Base-by-base conservation (phyloP, 2,888 invertebrate genomes). In the Hemicrepidius hirtus region DNA sequence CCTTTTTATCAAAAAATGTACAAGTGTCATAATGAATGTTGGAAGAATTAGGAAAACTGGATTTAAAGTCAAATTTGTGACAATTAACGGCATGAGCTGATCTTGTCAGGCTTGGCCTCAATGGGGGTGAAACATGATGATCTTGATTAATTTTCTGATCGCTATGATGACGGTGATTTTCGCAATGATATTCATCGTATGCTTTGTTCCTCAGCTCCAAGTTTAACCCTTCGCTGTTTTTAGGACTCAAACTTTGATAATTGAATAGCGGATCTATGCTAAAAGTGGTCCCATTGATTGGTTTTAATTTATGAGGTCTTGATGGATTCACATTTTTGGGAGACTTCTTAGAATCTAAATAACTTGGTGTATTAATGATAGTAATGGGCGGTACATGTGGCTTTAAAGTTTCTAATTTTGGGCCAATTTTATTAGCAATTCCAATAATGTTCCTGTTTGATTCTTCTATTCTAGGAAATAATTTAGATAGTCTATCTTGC, bases 1-100 rank as follows among this genome's bases (percentile, higher is more conserved):
- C 75, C 44, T 77, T 78, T 75, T 80, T 83, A 79, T 85, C 82
- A 74, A 86, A 86, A 78, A 83, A 85, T 0, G 85, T 85, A 59
- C 80, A 79, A 2, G 86, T 86, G 68, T 84, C 82, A 67, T 79
- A 84, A 73, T 80, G 53, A 18, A 71, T 32, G 16, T 13, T 37
- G 5, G 50, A 24, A 32, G 55, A n/a, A 13, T 50, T 64, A 6
- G 57, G 37, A 16, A 55, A 18, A 7, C 55, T 46, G 3, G 50
- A 66, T 37, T 75, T 68, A 32, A 62, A 9, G 13, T 72, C 67
- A 0, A 60, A 32, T 7, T 35, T 10, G 41, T 55, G 37, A 20
- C 57, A 57, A 10, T 60, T 50, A 24, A 13, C 35, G 10, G 18
- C 24, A 12, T 71, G 50, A 6, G 41, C 12, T 44, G 49, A 53